These are phyloP conservation scores for Polypedilum pembai DNA, from an alignment of 1,140 invertebrate genomes.

Conservation along the genomic window DNA sequence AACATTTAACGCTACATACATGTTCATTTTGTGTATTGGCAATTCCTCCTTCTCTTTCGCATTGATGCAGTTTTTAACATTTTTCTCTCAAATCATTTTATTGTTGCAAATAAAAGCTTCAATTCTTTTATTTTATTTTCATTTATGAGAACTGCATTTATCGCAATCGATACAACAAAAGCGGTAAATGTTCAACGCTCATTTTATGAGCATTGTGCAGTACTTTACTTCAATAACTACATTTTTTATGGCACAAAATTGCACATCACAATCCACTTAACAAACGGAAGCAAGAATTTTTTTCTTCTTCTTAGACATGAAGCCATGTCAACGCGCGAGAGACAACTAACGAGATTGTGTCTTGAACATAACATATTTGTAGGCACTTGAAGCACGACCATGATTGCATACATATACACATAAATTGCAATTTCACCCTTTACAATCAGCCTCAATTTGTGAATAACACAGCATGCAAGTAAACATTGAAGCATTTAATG, in stretches of 20 bases:
- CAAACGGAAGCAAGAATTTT: neutral
- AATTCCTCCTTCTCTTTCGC: conserved; percentile 8
- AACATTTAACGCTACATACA: neutral
- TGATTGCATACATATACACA: too few species aligned
- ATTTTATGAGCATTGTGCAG: too few species aligned
- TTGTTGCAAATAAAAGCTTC: neutral
- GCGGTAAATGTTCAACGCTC: too few species aligned
- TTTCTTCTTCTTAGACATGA: neutral
- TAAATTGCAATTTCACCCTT: too few species aligned
- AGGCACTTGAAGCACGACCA: neutral
- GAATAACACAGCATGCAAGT: too few species aligned
- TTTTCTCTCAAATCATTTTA: conserved; percentile 14
- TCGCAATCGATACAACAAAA: too few species aligned
- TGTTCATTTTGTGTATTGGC: conserved; percentile 5
- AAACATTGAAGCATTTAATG: too few species aligned
- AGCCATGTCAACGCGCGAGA: neutral
- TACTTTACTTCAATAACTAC: neutral
- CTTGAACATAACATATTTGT: conserved; percentile 10
- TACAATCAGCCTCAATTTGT: too few species aligned
- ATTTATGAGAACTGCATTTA: too few species aligned
- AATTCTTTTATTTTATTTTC: neutral
- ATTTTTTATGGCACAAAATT: neutral
- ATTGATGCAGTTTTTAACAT: neutral
- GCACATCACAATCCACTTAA: neutral
- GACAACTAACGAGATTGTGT: neutral